A percentile compares a stretch with the other conserved stretches of the same genome.
These are phyloP conservation scores for Dasypolia templi DNA, from an alignment of 2,888 invertebrate species.

Conservation along the genomic window DNA sequence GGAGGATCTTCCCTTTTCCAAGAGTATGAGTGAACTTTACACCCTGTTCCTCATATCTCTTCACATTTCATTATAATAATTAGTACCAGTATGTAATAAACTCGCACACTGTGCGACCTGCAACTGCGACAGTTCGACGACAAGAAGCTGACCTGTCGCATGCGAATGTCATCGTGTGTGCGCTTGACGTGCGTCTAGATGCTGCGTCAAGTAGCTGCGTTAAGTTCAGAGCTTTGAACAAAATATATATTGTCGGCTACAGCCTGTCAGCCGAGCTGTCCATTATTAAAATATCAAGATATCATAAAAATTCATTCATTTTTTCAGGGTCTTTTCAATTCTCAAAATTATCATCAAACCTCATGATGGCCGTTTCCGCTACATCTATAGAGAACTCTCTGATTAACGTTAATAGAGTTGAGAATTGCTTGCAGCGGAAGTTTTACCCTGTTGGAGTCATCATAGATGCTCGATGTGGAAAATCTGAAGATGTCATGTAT, in stretches of 20 bases:
- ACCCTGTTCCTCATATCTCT: too few species aligned
- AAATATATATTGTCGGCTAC: too few species aligned
- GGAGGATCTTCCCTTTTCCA: too few species aligned
- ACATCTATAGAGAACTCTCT: slow-evolving; percentile 38
- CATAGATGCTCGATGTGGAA: slow-evolving; percentile 61
- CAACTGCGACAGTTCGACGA: too few species aligned
- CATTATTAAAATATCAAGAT: neutral
- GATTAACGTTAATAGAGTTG: slow-evolving; percentile 24
- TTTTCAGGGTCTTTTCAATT: slow-evolving; percentile 67
- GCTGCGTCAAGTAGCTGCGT: too few species aligned
- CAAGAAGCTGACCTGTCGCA: too few species aligned
- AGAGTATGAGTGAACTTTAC: too few species aligned
- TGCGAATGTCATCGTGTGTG: too few species aligned
- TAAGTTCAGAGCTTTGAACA: too few species aligned
- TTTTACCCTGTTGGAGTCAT: slow-evolving; percentile 54
- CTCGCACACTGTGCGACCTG: too few species aligned
- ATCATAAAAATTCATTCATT: neutral
- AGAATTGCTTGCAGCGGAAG: slow-evolving; percentile 60
- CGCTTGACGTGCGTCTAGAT: too few species aligned
- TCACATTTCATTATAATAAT: neutral
- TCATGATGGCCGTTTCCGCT: slow-evolving; percentile 62
- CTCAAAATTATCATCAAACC: slow-evolving; percentile 56
- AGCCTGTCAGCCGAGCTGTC: too few species aligned
- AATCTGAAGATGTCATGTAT: slow-evolving; percentile 65
- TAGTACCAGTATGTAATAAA: neutral